Evolutionary conservation across 2,113 vertebrate species (phyloP).

Genomic region (Phaethon lepturus): DNA sequence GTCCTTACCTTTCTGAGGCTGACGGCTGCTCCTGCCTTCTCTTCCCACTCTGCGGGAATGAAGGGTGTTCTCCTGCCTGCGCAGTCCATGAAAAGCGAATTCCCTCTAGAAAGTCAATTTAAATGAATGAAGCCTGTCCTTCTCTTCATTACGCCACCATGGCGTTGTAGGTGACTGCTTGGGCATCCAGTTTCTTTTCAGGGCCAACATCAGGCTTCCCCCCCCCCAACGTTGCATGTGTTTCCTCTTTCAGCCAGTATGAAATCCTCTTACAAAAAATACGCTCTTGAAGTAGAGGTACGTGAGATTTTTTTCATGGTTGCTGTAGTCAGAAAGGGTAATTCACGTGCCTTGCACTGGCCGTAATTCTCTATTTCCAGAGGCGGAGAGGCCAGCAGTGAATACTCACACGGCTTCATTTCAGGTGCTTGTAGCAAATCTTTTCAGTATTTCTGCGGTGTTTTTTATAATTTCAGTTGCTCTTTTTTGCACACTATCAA

Average conservation of each 20-base stretch:
- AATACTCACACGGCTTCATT: background rate
- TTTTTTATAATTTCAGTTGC: background rate
- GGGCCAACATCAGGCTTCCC: background rate
- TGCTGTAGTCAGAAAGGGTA: background rate
- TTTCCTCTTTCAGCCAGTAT: background rate
- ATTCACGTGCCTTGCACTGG: background rate
- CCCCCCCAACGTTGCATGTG: too few relatives aligned
- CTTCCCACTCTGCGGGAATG: rapidly evolving
- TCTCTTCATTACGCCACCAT: background rate
- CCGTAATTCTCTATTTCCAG: background rate
- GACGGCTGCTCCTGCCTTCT: background rate
- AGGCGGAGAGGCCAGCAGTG: background rate
- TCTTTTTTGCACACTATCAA: background rate
- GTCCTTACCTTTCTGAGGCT: background rate
- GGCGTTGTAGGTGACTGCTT: background rate
- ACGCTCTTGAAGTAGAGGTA: rapidly evolving
- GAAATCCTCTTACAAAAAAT: background rate
- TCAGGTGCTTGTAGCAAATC: background rate
- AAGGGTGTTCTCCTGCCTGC: background rate
- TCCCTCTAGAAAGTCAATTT: background rate
- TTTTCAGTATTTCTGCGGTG: background rate
- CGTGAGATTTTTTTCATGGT: background rate
- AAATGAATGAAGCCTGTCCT: background rate
- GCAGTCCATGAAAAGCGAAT: rapidly evolving
- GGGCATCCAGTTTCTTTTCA: background rate